phyloP scores from a whole-genome alignment of 2,888 invertebrate genomes.

The Drosophila atroscutellata region DNA sequence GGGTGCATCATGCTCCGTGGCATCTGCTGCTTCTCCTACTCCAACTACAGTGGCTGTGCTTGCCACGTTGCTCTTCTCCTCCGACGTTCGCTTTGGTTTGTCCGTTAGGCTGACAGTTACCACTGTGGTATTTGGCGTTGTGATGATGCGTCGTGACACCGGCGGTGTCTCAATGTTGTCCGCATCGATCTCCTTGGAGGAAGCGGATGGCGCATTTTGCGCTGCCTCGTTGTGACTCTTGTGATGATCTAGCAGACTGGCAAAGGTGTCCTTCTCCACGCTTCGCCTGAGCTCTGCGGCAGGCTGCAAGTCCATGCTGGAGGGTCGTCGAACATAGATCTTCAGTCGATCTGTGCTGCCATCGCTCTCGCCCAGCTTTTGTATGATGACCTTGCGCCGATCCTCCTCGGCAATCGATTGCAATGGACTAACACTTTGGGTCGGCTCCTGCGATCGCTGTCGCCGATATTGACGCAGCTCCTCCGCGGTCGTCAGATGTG shows the following conservation, averaged over 20 bases:
- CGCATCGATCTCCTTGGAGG: constrained; percentile 93
- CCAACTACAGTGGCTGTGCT: neutral
- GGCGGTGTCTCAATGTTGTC: constrained; percentile 97
- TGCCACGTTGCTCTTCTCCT: constrained; percentile 22
- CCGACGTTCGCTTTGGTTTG: constrained; percentile 56
- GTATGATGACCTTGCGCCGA: constrained; percentile 87
- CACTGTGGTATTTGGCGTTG: constrained; percentile 75
- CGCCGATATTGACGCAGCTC: constrained; percentile 87
- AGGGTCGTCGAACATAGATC: constrained; percentile 87
- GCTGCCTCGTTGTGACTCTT: constrained; percentile 78
- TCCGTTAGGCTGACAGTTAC: constrained; percentile 74
- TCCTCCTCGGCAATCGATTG: constrained; percentile 89
- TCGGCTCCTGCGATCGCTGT: constrained; percentile 86
- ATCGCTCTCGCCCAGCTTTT: constrained; percentile 86
- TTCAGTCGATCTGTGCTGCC: constrained; percentile 86
- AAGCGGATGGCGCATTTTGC: constrained; percentile 58
- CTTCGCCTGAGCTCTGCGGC: constrained; percentile 42
- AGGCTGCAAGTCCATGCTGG: constrained; percentile 66
- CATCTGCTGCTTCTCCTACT: neutral
- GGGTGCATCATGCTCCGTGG: constrained; percentile 85
- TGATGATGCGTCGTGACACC: constrained; percentile 88
- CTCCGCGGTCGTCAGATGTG: constrained; percentile 85
- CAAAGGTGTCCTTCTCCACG: constrained; percentile 70
- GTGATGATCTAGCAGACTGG: constrained; percentile 72
- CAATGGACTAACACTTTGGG: constrained; percentile 85